These are phyloP conservation scores for Oxyteleia sp. DNA, from an alignment of 2,888 invertebrate genomes.

Conservation along the genomic window DNA sequence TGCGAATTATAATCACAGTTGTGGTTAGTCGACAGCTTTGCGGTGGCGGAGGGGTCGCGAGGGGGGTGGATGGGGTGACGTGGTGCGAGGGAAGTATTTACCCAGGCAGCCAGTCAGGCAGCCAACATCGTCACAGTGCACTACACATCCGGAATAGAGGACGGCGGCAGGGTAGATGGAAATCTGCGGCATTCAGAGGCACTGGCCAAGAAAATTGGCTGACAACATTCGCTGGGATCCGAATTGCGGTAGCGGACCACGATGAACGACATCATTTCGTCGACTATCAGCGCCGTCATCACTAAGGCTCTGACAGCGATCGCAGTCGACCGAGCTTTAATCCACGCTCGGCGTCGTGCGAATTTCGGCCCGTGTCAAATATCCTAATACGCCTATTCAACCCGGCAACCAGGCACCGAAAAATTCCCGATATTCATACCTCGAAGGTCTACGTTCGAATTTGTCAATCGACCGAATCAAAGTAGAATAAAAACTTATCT, in stretches of 20 bases:
- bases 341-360: conserved; percentile 66
- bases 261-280: conserved; percentile 72
- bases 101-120: conserved; percentile 76
- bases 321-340: conserved; percentile 71
- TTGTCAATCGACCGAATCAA: conserved; percentile 16
- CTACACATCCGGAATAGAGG: conserved; percentile 79
- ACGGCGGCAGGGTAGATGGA: conserved; percentile 85
- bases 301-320: conserved; percentile 70
- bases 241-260: conserved; percentile 80
- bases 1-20: conserved; percentile 88
- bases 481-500: no score
- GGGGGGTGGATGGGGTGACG: no score
- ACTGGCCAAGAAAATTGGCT: conserved; percentile 88
- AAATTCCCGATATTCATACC: conserved; percentile 48
- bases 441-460: conserved; percentile 1
- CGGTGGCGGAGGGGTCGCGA: conserved; percentile 64
- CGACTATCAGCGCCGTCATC: conserved; percentile 67
- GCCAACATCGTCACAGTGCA: conserved; percentile 83
- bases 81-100: conserved; percentile 82
- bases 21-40: conserved; percentile 83
- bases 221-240: conserved; percentile 86
- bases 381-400: conserved; percentile 64
- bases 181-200: conserved; percentile 87
- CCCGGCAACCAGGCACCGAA: conserved; percentile 39
- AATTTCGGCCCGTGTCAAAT: conserved; percentile 63